These are phyloP conservation scores for Callyntrura sp. DNA, from an alignment of 2,888 invertebrate species.

Conservation along the genomic window DNA sequence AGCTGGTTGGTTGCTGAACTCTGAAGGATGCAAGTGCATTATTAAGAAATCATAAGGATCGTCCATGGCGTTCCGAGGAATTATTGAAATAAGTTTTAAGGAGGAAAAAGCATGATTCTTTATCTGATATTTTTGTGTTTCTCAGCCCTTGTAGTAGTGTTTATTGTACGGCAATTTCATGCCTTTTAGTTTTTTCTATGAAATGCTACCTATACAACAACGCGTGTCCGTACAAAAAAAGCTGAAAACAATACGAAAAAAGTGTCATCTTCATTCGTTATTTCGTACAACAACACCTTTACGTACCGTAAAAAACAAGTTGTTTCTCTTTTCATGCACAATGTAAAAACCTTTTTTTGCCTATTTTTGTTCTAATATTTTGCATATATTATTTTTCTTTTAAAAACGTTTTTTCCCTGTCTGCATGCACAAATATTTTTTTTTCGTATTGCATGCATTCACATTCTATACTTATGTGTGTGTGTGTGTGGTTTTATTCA, in stretches of 20 bases:
- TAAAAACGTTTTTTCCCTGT: slow-evolving; percentile 13
- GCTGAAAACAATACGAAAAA: slow-evolving; percentile 7
- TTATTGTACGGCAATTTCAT: slow-evolving; percentile 19
- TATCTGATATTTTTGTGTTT: neutral
- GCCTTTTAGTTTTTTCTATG: slow-evolving; percentile 34
- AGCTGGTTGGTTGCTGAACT: neutral
- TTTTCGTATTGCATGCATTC: slow-evolving; percentile 7
- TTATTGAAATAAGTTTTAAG: neutral
- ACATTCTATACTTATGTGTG: neutral
- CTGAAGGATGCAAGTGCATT: slow-evolving; percentile 7
- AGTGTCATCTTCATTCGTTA: slow-evolving; percentile 17
- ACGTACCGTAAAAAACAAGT: neutral
- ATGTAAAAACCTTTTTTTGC: neutral
- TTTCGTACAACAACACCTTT: neutral
- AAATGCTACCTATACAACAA: neutral
- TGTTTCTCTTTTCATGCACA: slow-evolving; percentile 16
- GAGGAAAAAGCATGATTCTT: neutral
- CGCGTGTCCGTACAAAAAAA: neutral
- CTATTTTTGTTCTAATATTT: neutral
- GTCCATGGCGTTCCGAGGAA: no score
- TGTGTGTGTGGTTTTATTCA: neutral
- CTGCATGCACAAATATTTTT: slow-evolving; percentile 6
- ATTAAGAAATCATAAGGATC: neutral
- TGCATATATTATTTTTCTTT: slow-evolving; percentile 2
- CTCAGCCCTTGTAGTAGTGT: neutral